phyloP scores from a whole-genome alignment of 2,113 vertebrate species.

The Lamprologus tigripictilis region DNA sequence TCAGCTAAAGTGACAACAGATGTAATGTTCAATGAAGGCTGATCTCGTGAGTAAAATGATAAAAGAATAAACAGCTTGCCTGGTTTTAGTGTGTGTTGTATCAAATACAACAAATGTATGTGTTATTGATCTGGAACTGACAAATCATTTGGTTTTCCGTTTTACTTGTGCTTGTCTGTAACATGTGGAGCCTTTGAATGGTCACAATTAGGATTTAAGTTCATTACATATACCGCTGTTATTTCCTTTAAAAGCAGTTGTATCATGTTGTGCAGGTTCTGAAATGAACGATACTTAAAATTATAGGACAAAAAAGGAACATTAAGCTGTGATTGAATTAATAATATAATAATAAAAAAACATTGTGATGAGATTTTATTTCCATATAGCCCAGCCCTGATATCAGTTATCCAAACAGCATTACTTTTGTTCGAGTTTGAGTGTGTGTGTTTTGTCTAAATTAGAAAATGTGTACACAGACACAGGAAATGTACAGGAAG shows the following conservation, averaged over 20 bases:
- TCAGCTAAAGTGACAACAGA: not conserved
- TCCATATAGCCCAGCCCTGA: not conserved
- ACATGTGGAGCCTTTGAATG: not conserved
- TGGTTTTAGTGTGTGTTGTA: not conserved
- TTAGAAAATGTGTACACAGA: not conserved
- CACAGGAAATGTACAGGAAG: not conserved
- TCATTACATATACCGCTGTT: fast-evolving
- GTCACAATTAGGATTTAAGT: not conserved
- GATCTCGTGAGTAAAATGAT: not conserved
- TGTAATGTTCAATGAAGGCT: not conserved
- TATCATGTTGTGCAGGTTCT: not conserved
- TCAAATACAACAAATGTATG: not conserved
- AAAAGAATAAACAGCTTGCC: not conserved
- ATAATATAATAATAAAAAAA: not conserved
- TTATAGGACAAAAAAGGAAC: not conserved
- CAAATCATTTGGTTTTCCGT: not conserved
- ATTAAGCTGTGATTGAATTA: not conserved
- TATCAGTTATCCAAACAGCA: not conserved
- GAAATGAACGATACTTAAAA: not conserved
- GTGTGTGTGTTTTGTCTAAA: not conserved
- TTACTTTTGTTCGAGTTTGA: not conserved
- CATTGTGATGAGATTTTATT: not conserved
- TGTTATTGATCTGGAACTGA: not conserved
- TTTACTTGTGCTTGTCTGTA: not conserved
- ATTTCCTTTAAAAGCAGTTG: not conserved